Conservation (phyloP, 1,140 invertebrate genomes). For the Ruditapes philippinarum region DNA sequence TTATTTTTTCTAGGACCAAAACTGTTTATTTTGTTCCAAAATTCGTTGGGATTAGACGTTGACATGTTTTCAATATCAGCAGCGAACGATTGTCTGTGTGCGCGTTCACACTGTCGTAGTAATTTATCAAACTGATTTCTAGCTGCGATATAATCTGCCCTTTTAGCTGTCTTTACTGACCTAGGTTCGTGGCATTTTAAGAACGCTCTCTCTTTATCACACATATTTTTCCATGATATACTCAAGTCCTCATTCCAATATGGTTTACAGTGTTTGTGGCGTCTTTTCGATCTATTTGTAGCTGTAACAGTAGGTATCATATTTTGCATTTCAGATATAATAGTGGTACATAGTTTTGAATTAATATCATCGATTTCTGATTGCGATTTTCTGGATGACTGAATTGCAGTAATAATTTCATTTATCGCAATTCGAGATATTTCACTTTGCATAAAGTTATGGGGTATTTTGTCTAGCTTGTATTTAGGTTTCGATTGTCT, state of each 20-base stretch:
- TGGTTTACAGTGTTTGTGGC: neutral
- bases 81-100: neutral
- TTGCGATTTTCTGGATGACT: slow-evolving; percentile 17
- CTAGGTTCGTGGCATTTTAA: slow-evolving; percentile 4
- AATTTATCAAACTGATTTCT: slow-evolving; percentile 3
- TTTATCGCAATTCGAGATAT: slow-evolving; percentile 4
- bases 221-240: neutral
- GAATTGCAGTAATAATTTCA: slow-evolving; percentile 21
- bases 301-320: neutral
- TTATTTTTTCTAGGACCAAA: slow-evolving; percentile 34
- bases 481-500: neutral
- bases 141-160: neutral
- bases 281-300: neutral
- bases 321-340: slow-evolving; percentile 21
- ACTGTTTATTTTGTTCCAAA: slow-evolving; percentile 49
- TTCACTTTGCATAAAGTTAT: slow-evolving; percentile 14
- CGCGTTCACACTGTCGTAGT: neutral
- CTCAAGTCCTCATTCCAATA: slow-evolving; percentile 4
- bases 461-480: neutral
- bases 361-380: slow-evolving; percentile 49
- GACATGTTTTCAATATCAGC: neutral
- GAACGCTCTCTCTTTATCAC: neutral
- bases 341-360: slow-evolving; percentile 11
- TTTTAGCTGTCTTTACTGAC: neutral
- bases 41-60: slow-evolving; percentile 31